Evolutionary conservation across 2,888 invertebrate species (phyloP), one percentile per base, ranked within the genome.

Genomic region (Stenotaenia linearis): DNA sequence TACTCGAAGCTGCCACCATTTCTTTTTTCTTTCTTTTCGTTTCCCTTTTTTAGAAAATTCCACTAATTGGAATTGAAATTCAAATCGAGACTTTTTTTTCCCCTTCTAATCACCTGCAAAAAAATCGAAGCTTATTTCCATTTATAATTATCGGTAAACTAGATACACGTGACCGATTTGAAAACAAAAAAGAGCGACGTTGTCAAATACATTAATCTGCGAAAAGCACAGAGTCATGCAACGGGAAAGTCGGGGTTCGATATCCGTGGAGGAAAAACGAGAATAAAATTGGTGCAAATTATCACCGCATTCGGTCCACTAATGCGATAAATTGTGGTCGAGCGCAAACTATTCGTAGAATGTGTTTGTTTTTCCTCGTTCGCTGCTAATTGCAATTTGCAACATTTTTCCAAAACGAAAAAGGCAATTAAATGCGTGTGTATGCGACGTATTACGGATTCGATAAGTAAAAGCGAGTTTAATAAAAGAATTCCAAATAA

Each of bases 401-500:
- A 61, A 61, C 61, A 23, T 28, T 61, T 61, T 61, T 61, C 10
- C 28, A 61, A 25, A n/a, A 23, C 15, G 61, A 9, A 56, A 61
- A 61, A 61, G 61, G 61, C 25, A 61, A 61, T 61, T 61, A 61
- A 61, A 61, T 28, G 61, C 61, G 25, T 61, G 61, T 61, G 61
- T 61, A 61, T 61, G 25, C 61, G 25, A 61, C 25, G 7, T 25
- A 61, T 25, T 25, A 25, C 61, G 25, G 61, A 61, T 61, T 61
- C 61, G 25, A 61, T 61, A 61, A 61, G 3, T 10, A 15, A 61
- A 18, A 56, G 56, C 7, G 28, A 23, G 7, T 61, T 61, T 61
- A 61, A 61, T 61, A 61, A 61, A 61, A 23, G 23, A 61, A 61
- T 61, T 61, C 61, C 61, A 61, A 61, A 61, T 61, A 61, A 61